Evolutionary conservation across 2,888 invertebrate genomes (phyloP).

Genomic region (Pandemis heparana): DNA sequence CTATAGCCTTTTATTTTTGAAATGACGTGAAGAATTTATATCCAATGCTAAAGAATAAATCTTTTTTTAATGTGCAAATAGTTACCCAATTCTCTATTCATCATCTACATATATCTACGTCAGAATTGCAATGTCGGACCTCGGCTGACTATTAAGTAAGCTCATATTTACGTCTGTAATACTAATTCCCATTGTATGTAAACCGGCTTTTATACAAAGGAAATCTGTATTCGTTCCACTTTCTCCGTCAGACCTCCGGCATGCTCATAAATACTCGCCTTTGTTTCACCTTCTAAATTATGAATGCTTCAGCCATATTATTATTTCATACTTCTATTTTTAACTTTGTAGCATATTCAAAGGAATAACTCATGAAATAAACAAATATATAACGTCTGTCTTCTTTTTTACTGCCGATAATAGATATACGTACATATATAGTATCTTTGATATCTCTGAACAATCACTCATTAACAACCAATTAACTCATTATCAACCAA

Average conservation of each 20-base stretch:
- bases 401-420: background rate
- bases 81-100: conserved; percentile 6
- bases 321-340: conserved; percentile 30
- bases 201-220: conserved; percentile 61
- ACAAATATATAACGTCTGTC: background rate
- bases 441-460: no score
- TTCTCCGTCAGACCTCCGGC: conserved; percentile 57
- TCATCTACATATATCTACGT: conserved; percentile 23
- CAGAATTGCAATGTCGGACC: conserved; percentile 20
- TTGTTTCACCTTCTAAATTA: conserved; percentile 56
- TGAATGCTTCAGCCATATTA: conserved; percentile 39
- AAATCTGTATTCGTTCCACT: conserved; percentile 72
- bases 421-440: background rate
- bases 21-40: background rate
- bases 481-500: no score
- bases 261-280: conserved; percentile 59
- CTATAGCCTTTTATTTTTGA: no score
- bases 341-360: conserved; percentile 6
- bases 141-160: conserved; percentile 44
- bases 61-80: conserved; percentile 3
- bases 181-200: conserved; percentile 51
- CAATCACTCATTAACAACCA: background rate
- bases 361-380: background rate
- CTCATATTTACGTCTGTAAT: conserved; percentile 50
- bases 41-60: background rate